Conservation (phyloP, 2,113 vertebrate genomes). For the Strigops habroptila region DNA sequence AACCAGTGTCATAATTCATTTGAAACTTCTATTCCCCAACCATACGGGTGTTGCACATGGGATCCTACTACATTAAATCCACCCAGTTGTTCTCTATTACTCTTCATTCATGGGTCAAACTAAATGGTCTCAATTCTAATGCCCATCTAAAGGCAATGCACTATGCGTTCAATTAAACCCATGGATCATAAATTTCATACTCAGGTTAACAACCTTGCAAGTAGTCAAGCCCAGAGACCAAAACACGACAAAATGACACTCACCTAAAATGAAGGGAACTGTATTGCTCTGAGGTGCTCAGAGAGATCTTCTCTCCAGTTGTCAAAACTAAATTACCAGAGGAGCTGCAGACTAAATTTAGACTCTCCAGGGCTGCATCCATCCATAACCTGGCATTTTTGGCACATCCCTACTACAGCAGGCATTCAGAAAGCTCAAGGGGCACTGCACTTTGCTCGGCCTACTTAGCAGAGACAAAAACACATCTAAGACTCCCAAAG, state of each 20-base stretch:
- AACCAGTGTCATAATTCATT: not conserved
- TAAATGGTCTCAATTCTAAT: not conserved
- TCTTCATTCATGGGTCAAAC: not conserved
- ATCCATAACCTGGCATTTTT: constrained; percentile 64
- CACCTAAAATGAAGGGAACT: not conserved
- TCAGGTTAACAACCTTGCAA: not conserved
- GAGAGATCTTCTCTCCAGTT: not conserved
- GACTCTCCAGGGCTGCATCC: constrained; percentile 48
- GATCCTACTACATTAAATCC: not conserved
- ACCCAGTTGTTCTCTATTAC: not conserved
- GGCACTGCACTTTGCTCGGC: constrained; percentile 25
- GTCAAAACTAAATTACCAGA: constrained; percentile 26
- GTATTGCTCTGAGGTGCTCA: not conserved
- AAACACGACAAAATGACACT: not conserved
- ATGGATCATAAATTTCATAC: not conserved
- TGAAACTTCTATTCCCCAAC: not conserved
- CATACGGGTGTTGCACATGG: not conserved
- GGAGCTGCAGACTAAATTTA: constrained; percentile 65
- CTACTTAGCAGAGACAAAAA: constrained; percentile 67
- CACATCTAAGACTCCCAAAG: constrained; percentile 22
- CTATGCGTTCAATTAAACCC: not conserved
- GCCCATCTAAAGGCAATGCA: not conserved
- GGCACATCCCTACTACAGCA: constrained; percentile 34
- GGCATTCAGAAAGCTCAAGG: constrained; percentile 32
- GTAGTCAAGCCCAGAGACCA: not conserved